These are phyloP conservation scores for Hemibagrus guttatus DNA, from an alignment of 2,797 vertebrate species.

Conservation along the genomic window DNA sequence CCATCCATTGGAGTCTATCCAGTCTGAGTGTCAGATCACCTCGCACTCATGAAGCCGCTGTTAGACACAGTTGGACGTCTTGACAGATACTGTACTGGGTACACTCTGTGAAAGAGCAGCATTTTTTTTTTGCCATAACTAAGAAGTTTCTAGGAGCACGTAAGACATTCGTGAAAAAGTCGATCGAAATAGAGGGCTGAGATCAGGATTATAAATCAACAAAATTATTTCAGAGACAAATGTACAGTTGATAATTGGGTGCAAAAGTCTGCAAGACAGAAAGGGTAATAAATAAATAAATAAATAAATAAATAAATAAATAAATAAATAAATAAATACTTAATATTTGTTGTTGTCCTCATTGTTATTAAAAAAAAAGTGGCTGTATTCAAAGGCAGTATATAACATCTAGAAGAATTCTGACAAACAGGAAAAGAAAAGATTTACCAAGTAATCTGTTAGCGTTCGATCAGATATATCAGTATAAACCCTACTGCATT, in stretches of 20 bases:
- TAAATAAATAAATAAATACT: not conserved
- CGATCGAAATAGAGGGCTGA: not conserved
- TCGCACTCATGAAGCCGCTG: slow-evolving; percentile 24
- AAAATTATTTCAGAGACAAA: not conserved
- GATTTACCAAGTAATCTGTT: not conserved
- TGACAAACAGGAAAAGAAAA: not conserved
- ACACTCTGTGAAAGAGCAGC: not conserved
- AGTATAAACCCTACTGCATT: not conserved
- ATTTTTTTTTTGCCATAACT: not conserved
- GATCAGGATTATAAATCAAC: not conserved
- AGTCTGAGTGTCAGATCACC: slow-evolving; percentile 36
- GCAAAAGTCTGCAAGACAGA: not conserved
- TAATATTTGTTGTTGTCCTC: no score
- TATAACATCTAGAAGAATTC: not conserved
- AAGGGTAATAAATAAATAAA: not conserved
- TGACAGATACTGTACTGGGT: slow-evolving; percentile 26
- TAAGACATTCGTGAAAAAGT: not conserved
- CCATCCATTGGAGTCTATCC: slow-evolving; percentile 14
- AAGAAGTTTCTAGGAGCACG: not conserved
- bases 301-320: not conserved
- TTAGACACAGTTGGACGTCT: slow-evolving; percentile 23
- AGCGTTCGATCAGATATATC: not conserved
- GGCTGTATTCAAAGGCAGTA: not conserved
- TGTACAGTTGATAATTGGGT: not conserved
- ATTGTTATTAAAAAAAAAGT: not conserved